Evolutionary conservation across 2,797 vertebrate genomes (phyloP), one percentile per base, ranked within the genome.

Genomic region (Spondyliosoma cantharus): DNA sequence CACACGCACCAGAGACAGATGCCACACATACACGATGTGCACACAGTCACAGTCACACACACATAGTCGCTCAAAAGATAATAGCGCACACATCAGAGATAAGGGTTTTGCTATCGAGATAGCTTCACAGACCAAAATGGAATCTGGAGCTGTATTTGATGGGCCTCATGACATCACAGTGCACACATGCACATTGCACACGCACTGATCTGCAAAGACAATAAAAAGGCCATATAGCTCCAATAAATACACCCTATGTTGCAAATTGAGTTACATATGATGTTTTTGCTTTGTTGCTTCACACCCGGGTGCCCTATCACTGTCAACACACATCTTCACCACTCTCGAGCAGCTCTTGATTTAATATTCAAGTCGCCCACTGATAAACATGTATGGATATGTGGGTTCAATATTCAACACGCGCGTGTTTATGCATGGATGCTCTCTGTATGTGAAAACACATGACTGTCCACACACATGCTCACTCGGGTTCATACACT

Each of bases 351-450:
- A 52, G 49, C 62, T 60, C 50, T 48, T 60, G 27, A 81, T 84
- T 64, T 83, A 83, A 87, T 86, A 88, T 84, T 90, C 16, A 86
- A 82, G 50, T n/a, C 20, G 62, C 74, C 60, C 53, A 15, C 69
- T 76, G 70, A 82, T 87, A 82, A 81, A 87, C 72, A 82, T 82
- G 80, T 67, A 77, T 74, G 64, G 73, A 45, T 85, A 19, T 58
- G 61, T 56, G 65, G 48, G 74, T 74, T 88, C 83, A 81, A 58
- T 74, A 64, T 84, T 85, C 49, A 78, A 13, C 8, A 37, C 37
- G 37, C 43, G 72, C 11, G 53, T 66, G 48, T 32, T 78, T 69
- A 77, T 78, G 85, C 74, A 77, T 76, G 83, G 63, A 46, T 77
- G 84, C 78, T 52, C 62, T 64, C 74, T 62, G 48, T 76, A 53